Evolutionary conservation across 2,888 invertebrate species (phyloP).

Genomic region (Ectropis crepuscularia): DNA sequence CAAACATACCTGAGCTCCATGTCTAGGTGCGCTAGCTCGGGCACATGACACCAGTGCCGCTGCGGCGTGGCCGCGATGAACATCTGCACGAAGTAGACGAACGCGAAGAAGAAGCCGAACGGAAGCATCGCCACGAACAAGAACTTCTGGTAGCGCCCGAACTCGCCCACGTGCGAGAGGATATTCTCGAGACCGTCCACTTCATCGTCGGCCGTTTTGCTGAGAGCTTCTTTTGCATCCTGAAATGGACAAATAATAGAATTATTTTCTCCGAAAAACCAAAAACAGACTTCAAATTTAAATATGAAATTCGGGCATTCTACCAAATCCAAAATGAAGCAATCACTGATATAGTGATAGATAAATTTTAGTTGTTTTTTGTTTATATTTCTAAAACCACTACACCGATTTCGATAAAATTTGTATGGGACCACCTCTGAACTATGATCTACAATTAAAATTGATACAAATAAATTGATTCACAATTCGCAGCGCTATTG

Average conservation of each 20-base stretch:
- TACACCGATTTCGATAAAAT: too few species aligned
- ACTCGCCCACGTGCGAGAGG: constrained; percentile 68
- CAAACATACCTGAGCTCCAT: constrained; percentile 60
- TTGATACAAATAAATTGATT: too few species aligned
- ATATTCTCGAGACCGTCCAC: constrained; percentile 64
- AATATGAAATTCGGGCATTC: too few species aligned
- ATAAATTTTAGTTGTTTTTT: too few species aligned
- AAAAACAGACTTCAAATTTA: too few species aligned
- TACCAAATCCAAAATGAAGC: too few species aligned
- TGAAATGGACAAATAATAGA: constrained; percentile 28
- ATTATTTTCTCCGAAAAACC: too few species aligned
- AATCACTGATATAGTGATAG: too few species aligned
- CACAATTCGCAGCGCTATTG: too few species aligned
- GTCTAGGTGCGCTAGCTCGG: constrained; percentile 63
- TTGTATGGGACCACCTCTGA: too few species aligned
- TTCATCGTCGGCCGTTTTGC: constrained; percentile 45
- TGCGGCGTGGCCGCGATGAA: constrained; percentile 73
- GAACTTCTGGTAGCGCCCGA: constrained; percentile 72
- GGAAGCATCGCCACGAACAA: constrained; percentile 71
- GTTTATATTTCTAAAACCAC: too few species aligned
- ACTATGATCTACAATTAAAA: too few species aligned
- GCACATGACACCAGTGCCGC: constrained; percentile 71
- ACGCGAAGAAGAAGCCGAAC: constrained; percentile 72
- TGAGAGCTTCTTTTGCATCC: constrained; percentile 56
- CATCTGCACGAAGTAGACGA: constrained; percentile 76